phyloP scores from a whole-genome alignment of 2,888 invertebrate genomes.

The Lymantria monacha region DNA sequence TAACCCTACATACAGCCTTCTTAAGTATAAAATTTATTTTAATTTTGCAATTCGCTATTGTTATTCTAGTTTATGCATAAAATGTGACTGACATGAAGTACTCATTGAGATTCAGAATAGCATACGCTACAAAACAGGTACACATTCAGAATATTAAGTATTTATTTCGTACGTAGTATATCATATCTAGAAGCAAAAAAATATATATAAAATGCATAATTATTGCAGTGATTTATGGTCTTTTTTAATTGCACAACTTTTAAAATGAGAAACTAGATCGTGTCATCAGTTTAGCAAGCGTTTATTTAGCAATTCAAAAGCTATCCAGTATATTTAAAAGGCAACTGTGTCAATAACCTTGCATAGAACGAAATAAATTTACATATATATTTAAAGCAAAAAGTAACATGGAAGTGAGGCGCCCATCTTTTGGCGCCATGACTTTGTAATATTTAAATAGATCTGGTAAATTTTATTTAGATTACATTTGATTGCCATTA shows the following conservation, averaged over 20 bases:
- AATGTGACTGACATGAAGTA: slow-evolving; percentile 41
- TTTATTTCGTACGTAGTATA: slow-evolving; percentile 28
- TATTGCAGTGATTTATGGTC: slow-evolving; percentile 48
- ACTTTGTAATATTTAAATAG: slow-evolving; percentile 45
- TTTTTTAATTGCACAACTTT: slow-evolving; percentile 43
- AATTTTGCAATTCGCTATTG: slow-evolving; percentile 28
- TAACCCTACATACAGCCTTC: slow-evolving; percentile 23
- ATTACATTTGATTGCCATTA: background rate
- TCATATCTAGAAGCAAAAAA: slow-evolving; percentile 37
- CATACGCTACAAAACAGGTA: slow-evolving; percentile 38
- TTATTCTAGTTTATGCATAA: slow-evolving; percentile 38
- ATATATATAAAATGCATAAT: slow-evolving; percentile 24
- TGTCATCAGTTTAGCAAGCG: slow-evolving; percentile 59
- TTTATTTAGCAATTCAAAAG: slow-evolving; percentile 63
- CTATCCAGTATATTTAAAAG: slow-evolving; percentile 56
- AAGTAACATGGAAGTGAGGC: slow-evolving; percentile 39
- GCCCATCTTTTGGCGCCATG: slow-evolving; percentile 39
- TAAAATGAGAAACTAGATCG: slow-evolving; percentile 58
- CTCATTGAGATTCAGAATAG: slow-evolving; percentile 55
- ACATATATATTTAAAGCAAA: slow-evolving; percentile 62
- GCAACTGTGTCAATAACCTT: slow-evolving; percentile 76
- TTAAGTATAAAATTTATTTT: slow-evolving; percentile 17
- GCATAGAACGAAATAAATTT: slow-evolving; percentile 64
- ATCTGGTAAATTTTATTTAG: background rate
- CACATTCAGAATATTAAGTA: slow-evolving; percentile 49